Base-by-base conservation (phyloP, 2,113 vertebrate species). In the Atractosteus spatula region DNA sequence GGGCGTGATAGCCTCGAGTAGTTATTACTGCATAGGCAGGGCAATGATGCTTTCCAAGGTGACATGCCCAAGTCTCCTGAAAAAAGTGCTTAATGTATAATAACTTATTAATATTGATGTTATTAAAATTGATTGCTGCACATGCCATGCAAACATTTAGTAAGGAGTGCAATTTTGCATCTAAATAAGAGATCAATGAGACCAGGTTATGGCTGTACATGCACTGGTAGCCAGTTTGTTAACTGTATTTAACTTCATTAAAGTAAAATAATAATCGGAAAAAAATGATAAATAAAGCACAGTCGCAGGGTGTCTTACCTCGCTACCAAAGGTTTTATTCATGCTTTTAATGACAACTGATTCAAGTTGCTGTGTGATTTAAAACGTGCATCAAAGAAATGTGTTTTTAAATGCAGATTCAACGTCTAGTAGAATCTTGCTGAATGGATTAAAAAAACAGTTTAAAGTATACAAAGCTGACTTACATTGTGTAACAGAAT, bases 81-180 rank as follows among this genome's bases (percentile, higher is more conserved):
- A 71, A 43, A 76, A 68, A 59, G 55, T 10, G 29, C n/a, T 66
- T 12, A 42, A 57, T 66, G 13, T 63, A 10, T 56, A 65, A 71
- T 66, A 55, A 44, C 7, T 55, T 76, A 68, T 71, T 73, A 54
- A 75, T 73, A 65, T 62, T 55, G 64, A 70, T 43, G 75, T 17
- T 72, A 41, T 73, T 84, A 51, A 55, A 72, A 71, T 77, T 84
- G 85, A 83, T 83, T 81, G 54, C 68, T 72, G 17, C 72, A 75
- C 77, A 81, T 70, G 64, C 82, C 83, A 29, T 75, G 55, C 54
- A 72, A 70, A 79, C 72, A 71, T 78, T 75, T 56, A 11, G 81
- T 81, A 85, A 87, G 84, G 75, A 82, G 82, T 81, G 76, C 70
- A 78, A 83, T 64, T n/a, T 65, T 68, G 77, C 56, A 79, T 77